phyloP scores from a whole-genome alignment of 92 coral and sea anemone genomes.

The Porites cylindrica region DNA sequence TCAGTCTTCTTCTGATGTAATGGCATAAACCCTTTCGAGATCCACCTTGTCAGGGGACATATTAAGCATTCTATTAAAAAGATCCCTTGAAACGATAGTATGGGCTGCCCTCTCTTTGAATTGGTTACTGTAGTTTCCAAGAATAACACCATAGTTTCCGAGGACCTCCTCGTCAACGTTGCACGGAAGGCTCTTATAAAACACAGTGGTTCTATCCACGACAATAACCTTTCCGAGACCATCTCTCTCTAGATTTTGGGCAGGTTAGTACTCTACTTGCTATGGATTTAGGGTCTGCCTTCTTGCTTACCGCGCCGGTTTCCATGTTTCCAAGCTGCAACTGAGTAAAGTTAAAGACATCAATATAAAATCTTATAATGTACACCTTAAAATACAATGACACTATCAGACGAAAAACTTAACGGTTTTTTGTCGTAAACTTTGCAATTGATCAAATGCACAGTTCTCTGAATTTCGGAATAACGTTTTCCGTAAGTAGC shows the following conservation, averaged over 20 bases:
- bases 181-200: conserved; percentile 34
- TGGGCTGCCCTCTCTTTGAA: conserved; percentile 26
- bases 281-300: neutral
- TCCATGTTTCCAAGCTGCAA: neutral
- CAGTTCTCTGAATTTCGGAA: too few relatives aligned
- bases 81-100: conserved; percentile 39
- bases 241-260: conserved; percentile 17
- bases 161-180: neutral
- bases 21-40: conserved; percentile 10
- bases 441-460: too few relatives aligned
- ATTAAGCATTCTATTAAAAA: conserved; percentile 27
- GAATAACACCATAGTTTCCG: conserved; percentile 24
- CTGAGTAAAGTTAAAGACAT: too few relatives aligned
- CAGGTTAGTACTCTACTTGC: conserved; percentile 12
- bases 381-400: too few relatives aligned
- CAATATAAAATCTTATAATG: too few relatives aligned
- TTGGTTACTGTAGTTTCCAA: neutral
- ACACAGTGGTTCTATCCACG: conserved; percentile 30
- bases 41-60: conserved; percentile 24
- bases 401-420: too few relatives aligned
- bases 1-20: conserved; percentile 6
- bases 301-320: neutral
- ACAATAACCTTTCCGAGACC: conserved; percentile 25
- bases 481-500: too few relatives aligned
- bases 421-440: too few relatives aligned